phyloP scores from a whole-genome alignment of 64 coral and sea anemone genomes.

The Cladopsammia gracilis region DNA sequence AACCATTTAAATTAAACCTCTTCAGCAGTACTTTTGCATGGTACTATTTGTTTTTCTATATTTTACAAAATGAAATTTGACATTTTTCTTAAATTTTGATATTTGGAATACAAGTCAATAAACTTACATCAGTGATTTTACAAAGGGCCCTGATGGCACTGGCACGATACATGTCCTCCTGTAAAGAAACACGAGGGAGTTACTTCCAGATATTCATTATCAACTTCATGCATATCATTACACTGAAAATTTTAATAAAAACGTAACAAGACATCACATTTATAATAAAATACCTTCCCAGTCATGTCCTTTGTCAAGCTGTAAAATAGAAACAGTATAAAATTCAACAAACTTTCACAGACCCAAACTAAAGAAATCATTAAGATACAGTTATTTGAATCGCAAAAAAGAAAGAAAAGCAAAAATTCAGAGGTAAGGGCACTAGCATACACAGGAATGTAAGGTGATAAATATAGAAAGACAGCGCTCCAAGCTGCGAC shows the following conservation, averaged over 20 bases:
- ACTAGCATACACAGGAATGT: too few species aligned
- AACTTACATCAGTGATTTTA: slow-evolving; percentile 96
- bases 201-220: too few species aligned
- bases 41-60: not conserved
- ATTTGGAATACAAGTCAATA: too few species aligned
- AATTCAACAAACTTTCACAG: not conserved
- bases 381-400: not conserved
- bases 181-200: not conserved
- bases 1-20: too few species aligned
- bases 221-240: not conserved
- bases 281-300: slow-evolving; percentile 56
- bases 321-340: slow-evolving; percentile 4
- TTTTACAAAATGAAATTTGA: not conserved
- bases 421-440: too few species aligned
- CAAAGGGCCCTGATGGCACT: slow-evolving; percentile 98
- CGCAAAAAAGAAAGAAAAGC: too few species aligned
- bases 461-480: too few species aligned
- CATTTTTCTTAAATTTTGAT: too few species aligned
- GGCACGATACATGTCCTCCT: slow-evolving; percentile 95
- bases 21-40: not conserved
- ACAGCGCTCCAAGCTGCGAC: too few species aligned
- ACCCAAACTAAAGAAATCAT: not conserved
- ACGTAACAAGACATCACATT: too few species aligned
- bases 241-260: not conserved
- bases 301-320: slow-evolving; percentile 99